Base-by-base conservation (phyloP, 1,140 invertebrate genomes). In the Procambarus virginalis region DNA sequence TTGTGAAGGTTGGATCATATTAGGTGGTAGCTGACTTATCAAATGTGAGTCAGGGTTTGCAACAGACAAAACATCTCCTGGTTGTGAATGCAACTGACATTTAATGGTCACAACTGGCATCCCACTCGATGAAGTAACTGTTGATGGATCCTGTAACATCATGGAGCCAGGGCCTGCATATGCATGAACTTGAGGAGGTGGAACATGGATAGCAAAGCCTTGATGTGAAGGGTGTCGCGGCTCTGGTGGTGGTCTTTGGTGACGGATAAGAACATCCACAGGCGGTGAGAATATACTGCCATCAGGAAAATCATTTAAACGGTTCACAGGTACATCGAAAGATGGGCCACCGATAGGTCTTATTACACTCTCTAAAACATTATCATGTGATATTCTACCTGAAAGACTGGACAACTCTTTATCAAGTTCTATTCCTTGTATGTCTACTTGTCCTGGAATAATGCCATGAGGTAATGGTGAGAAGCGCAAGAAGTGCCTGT, bases 401-500 rank as follows among this genome's bases (percentile, higher is more conserved):
- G 51, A 10, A 0, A 10, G 51, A 55, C 51, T 55, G 51, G 51
- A 55, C 51, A 55, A 8, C 51, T 55, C 5, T 8, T 2, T 10
- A 5, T 55, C 51, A 55, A 10, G 51, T 8, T 55, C 10, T 10
- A 55, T 10, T 55, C 51, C 51, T 55, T 68, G 79, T n/a, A 92
- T 91, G 51, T 22, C 73, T 22, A 91, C 89, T 76, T 91, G 86
- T 55, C 95, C 94, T 34, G 95, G 93, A 84, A 95, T 94, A 17
- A 95, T 95, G 84, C 96, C 96, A 81, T 96, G 95, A 0, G 98
- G 97, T 82, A 98, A 94, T 0, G 96, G 96, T 0, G 96, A 95
- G 91, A 98, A 96, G 60, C 97, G 94, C 45, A 99, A 95, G 92
- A 97, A 98, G 94, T 98, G 97, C 91, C 96, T 96, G 89, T 96